Evolutionary conservation across 2,113 vertebrate genomes (phyloP), one percentile per base, ranked within the genome.

Genomic region (Sander lucioperca): DNA sequence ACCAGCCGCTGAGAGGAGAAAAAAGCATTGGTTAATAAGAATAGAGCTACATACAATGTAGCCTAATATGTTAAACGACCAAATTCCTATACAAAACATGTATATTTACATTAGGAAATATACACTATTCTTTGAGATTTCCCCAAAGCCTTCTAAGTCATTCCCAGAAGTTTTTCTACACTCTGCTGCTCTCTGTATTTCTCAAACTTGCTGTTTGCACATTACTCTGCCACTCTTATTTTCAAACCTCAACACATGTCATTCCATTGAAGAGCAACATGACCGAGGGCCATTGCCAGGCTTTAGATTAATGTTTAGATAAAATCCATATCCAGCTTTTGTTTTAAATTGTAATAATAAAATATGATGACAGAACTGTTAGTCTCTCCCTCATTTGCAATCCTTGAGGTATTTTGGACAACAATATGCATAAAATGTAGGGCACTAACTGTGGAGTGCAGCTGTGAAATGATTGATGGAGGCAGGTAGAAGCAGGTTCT

Each of bases 1-100:
- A 99, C 98, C 7, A 99, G 96, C 78, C 97, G 96, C 98, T 99
- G 88, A 65, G 33, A 50, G 56, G 45, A 78, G 39, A 27, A 21
- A 13, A 43, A 36, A 36, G 45, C 1, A 0, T 2, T 9, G 19
- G 8, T 77, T 62, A 58, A 23, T 27, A 39, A 59, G 7, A 33
- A 23, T 2, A 43, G 1, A 36, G 6, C 19, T 18, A 36, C 16
- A 33, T 23, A 18, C 13, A n/a, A 2, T 16, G 4, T 50, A 11
- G 39, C 2, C 10, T 11, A 2, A 65, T 7, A 50, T 27, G 19
- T 14, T 12, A 50, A 63, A 48, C 23, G 23, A 64, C 0, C 16
- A 6, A 10, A 3, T 14, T 27, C 8, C 14, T 16, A 12, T 11
- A 12, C 19, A 39, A 30, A 25, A 19, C 5, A 45, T 61, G 13